phyloP scores from a whole-genome alignment of 2,888 invertebrate species.

The Heliothis peltigera region DNA sequence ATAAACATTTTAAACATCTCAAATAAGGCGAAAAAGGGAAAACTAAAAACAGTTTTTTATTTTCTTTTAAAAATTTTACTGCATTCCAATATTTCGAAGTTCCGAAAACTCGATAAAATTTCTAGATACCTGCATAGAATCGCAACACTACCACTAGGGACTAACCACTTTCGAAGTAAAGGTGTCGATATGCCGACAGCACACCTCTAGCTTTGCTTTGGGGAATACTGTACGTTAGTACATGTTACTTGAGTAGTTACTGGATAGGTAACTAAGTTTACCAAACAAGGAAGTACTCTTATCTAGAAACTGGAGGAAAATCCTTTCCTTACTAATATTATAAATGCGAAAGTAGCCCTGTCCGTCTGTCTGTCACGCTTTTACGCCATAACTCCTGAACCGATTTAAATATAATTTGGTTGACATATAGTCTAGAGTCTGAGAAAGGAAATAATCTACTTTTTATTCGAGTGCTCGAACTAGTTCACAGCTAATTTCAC shows the following conservation, averaged over 20 bases:
- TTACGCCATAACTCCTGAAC: no score
- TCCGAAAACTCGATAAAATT: constrained; percentile 11
- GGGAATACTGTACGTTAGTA: constrained; percentile 13
- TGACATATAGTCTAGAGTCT: no score
- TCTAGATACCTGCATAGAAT: constrained; percentile 15
- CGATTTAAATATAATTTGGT: no score
- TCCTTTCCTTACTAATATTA: no score
- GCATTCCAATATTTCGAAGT: background rate
- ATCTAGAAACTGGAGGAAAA: no score
- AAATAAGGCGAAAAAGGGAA: background rate
- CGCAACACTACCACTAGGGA: constrained; percentile 27
- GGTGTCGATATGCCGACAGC: constrained; percentile 42
- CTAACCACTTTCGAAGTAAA: constrained; percentile 21
- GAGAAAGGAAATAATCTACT: no score
- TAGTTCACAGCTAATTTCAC: no score
- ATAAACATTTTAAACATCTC: background rate
- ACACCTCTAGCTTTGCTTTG: constrained; percentile 5
- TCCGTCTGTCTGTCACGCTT: no score
- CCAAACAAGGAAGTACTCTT: background rate
- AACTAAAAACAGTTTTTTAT: background rate
- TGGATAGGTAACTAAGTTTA: constrained; percentile 4
- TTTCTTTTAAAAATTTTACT: background rate
- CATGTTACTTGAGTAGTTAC: constrained; percentile 12
- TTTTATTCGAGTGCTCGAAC: no score
- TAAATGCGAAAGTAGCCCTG: no score